A percentile compares a stretch with the other conserved stretches of the same genome.
These are phyloP conservation scores for Clupea harengus DNA, from an alignment of 2,113 vertebrate species.

Conservation along the genomic window DNA sequence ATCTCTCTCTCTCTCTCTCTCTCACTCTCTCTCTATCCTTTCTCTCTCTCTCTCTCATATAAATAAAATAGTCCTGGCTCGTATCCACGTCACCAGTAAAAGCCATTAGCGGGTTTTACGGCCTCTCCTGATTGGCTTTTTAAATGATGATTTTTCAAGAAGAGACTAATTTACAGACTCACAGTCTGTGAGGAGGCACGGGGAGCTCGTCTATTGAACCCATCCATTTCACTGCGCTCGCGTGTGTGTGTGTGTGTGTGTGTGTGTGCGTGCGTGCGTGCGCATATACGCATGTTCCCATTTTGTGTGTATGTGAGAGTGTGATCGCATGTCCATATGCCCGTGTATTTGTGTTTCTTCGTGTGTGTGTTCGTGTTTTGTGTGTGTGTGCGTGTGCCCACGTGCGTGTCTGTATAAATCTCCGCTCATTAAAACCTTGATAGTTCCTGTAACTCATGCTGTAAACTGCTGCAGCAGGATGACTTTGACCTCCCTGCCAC, in stretches of 20 bases:
- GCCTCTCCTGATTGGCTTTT: background rate
- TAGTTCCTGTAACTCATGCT: background rate
- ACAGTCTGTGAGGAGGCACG: background rate
- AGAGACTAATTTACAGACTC: background rate
- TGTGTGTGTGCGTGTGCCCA: background rate
- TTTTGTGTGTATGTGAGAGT: too few relatives aligned
- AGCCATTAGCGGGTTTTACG: background rate
- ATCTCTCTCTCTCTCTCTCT: too few relatives aligned
- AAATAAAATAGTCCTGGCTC: background rate
- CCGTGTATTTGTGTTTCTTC: background rate
- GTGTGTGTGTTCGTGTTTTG: background rate
- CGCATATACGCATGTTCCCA: too few relatives aligned
- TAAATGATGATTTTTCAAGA: constrained; percentile 11
- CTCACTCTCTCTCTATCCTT: background rate
- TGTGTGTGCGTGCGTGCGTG: too few relatives aligned
- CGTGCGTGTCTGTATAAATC: background rate
- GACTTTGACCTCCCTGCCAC: background rate
- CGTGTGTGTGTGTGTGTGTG: too few relatives aligned
- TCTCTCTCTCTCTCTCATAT: background rate
- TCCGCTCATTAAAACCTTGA: background rate
- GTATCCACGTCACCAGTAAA: background rate
- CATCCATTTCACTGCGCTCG: too few relatives aligned
- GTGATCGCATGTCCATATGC: too few relatives aligned
- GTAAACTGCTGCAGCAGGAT: background rate
- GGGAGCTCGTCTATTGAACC: too few relatives aligned